Base-by-base conservation (phyloP, 2,888 invertebrate species). In the Brachynemurus nebulosus region DNA sequence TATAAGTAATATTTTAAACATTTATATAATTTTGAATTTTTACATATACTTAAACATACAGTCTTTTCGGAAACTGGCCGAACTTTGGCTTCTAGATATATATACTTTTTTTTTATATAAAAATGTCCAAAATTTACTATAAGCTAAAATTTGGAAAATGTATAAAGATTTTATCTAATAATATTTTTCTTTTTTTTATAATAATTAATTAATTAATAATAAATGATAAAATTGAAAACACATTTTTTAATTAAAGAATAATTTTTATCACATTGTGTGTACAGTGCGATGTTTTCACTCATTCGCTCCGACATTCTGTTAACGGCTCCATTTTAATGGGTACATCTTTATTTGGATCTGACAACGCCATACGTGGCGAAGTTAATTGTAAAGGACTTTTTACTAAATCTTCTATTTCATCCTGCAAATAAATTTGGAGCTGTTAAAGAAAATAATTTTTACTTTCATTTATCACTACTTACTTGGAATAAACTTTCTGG, bases 241-340 rank as follows among this genome's bases (percentile, higher is more conserved):
- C 18, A 11, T 17, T 37, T 17, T 12, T 12, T 37, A 19, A 19
- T 37, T 37, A 37, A 37, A 37, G n/a, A 37, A 37, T 37, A 19
- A 37, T 37, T 61, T 61, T 61, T 63, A 63, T 64, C 64, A 63
- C 63, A 63, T 63, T 61, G 39, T 18, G 21, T 33, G 16, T 23
- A 40, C 14, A 58, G 58, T 37, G 18, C 12, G 16, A 17, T 19
- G 37, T 37, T 58, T 65, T 67, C 55, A 66, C 67, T 55, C 74
- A 79, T 61, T 77, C 75, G 62, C 78, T 78, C 47, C 74, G 72
- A 55, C 74, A 74, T 58, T 75, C 76, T 47, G 76, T 67, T 47
- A 78, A 63, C 48, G 78, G 78, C 63, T 84, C 85, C 64, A 84
- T 70, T 66, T 82, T 82, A 51, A 82, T 80, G 53, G 74, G 74